Percentiles rank a stretch among this genome's conserved stretches.
phyloP scores from a whole-genome alignment of 2,797 vertebrate genomes.

The Trematomus bernacchii region DNA sequence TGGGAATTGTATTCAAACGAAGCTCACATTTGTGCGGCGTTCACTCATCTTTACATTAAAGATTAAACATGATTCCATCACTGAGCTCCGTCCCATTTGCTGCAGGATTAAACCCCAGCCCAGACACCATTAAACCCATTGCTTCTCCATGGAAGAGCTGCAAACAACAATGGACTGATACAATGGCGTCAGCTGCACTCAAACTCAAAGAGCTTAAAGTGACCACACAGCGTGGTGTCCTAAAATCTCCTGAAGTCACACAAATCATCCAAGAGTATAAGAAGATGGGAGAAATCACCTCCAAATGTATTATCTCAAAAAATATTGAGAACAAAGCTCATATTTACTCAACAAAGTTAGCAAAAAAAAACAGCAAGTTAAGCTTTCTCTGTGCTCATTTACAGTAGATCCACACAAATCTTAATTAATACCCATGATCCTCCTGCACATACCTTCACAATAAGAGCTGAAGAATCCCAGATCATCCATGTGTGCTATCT shows the following conservation, averaged over 20 bases:
- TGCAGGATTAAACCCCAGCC: conserved; percentile 53
- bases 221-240: conserved; percentile 33
- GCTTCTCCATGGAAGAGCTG: conserved; percentile 44
- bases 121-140: conserved; percentile 71
- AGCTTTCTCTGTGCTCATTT: neutral
- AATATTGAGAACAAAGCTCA: neutral
- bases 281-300: neutral
- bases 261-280: neutral
- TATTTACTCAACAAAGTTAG: neutral
- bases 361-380: neutral
- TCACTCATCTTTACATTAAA: conserved; percentile 43
- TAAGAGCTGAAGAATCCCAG: conserved; percentile 40
- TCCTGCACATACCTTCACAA: conserved; percentile 42
- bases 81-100: conserved; percentile 45
- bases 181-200: conserved; percentile 56
- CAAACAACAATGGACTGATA: conserved; percentile 56
- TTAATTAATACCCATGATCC: neutral
- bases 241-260: conserved; percentile 10
- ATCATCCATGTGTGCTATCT: conserved; percentile 1
- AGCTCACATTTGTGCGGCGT: conserved; percentile 29
- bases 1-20: neutral
- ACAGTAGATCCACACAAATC: neutral
- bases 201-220: conserved; percentile 40
- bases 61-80: conserved; percentile 50
- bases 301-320: neutral